A percentile compares a stretch with the other conserved stretches of the same genome.
These are phyloP conservation scores for Sminthurinus signatus DNA, from an alignment of 1,140 invertebrate species.

Conservation along the genomic window DNA sequence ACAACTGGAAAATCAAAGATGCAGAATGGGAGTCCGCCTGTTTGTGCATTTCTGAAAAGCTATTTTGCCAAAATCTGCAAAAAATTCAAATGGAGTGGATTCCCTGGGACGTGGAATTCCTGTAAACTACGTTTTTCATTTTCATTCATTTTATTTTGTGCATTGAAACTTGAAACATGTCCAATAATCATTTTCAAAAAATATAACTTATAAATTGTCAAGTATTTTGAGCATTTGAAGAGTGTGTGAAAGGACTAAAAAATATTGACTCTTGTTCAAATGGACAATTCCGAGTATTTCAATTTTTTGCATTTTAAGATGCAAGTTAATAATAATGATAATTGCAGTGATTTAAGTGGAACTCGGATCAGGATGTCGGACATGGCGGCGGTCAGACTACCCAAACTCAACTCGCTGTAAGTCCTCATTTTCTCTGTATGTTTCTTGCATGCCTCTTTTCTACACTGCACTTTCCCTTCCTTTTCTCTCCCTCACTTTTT, in stretches of 20 bases:
- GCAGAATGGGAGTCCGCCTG: slow-evolving; percentile 17
- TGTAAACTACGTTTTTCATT: too few relatives aligned
- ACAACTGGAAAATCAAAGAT: neutral
- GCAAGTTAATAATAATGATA: too few relatives aligned
- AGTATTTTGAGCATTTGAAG: too few relatives aligned
- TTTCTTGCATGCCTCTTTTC: neutral
- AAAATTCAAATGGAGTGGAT: slow-evolving; percentile 22
- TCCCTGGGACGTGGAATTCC: slow-evolving; percentile 32
- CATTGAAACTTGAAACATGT: too few relatives aligned
- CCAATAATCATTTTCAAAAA: too few relatives aligned
- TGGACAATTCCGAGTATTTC: too few relatives aligned
- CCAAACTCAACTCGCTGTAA: slow-evolving; percentile 34
- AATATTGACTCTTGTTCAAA: too few relatives aligned
- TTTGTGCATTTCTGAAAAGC: slow-evolving; percentile 38
- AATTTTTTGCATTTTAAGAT: too few relatives aligned
- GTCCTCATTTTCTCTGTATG: neutral
- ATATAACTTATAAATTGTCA: too few relatives aligned
- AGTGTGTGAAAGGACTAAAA: too few relatives aligned
- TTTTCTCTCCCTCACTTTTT: neutral
- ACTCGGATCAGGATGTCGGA: slow-evolving; percentile 24
- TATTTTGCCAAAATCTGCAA: slow-evolving; percentile 40
- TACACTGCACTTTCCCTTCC: neutral
- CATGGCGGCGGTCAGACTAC: slow-evolving; percentile 19
- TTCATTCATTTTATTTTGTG: too few relatives aligned
- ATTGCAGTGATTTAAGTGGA: slow-evolving; percentile 34